A percentile compares a stretch with the other conserved stretches of the same genome.
phyloP scores from a whole-genome alignment of 2,797 vertebrate genomes.

The Naso thynnoides region DNA sequence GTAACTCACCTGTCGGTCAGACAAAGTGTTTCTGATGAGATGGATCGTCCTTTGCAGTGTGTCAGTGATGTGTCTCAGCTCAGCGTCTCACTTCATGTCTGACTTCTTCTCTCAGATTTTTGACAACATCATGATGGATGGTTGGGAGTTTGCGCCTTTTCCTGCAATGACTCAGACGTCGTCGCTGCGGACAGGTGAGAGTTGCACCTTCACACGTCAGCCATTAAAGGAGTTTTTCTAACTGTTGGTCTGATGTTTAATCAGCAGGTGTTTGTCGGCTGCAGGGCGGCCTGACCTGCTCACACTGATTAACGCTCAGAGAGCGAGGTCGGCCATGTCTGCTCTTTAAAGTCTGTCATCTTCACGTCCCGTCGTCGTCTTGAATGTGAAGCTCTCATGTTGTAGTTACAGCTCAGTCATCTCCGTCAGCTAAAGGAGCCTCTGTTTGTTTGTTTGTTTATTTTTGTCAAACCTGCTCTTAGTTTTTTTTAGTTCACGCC shows the following conservation, averaged over 20 bases:
- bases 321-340: too few relatives aligned
- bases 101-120: conserved; percentile 59
- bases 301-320: not conserved
- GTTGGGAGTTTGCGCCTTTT: conserved; percentile 70
- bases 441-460: too few relatives aligned
- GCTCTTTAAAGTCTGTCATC: too few relatives aligned
- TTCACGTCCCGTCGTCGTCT: not conserved
- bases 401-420: not conserved
- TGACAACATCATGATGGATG: conserved; percentile 67
- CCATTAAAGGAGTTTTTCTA: too few relatives aligned
- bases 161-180: conserved; percentile 49
- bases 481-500: not conserved
- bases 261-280: not conserved
- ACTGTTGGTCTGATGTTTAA: too few relatives aligned
- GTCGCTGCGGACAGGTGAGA: conserved; percentile 75
- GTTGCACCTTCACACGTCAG: not conserved
- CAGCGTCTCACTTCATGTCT: not conserved
- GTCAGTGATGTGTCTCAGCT: not conserved
- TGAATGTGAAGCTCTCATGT: not conserved
- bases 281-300: not conserved
- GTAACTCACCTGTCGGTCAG: conserved; percentile 59
- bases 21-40: too few relatives aligned
- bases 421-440: not conserved
- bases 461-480: not conserved
- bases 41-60: not conserved